These are phyloP conservation scores for Mormyrus lacerda DNA, from an alignment of 2,113 vertebrate genomes.

Conservation along the genomic window DNA sequence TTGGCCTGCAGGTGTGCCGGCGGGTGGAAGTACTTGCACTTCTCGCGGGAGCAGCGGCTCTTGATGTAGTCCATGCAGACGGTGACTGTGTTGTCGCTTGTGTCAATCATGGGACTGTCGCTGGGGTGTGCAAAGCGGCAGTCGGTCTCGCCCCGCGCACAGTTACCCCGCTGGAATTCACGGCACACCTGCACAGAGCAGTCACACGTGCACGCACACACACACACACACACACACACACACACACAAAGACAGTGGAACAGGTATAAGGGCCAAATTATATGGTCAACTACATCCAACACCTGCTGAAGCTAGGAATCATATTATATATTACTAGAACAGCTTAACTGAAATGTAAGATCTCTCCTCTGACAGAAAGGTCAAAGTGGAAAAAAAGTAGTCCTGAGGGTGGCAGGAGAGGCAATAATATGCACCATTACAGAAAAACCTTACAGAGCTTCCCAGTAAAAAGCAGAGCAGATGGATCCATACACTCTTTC, in stretches of 20 bases:
- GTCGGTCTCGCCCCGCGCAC: conserved; percentile 76
- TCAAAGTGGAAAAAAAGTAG: not conserved
- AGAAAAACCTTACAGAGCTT: not conserved
- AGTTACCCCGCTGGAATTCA: conserved; percentile 80
- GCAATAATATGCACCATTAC: not conserved
- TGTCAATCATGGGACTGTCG: conserved; percentile 81
- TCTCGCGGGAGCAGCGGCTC: conserved; percentile 57
- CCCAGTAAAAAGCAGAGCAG: not conserved
- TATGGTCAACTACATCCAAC: not conserved
- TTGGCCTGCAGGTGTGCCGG: conserved; percentile 23
- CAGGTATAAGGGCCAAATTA: not conserved
- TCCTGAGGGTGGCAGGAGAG: not conserved
- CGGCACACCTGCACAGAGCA: conserved; percentile 63
- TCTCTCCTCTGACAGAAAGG: not conserved
- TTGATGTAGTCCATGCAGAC: conserved; percentile 90
- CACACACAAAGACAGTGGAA: conserved; percentile 10
- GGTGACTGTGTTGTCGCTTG: conserved; percentile 79
- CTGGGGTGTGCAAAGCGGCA: conserved; percentile 78
- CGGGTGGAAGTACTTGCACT: conserved; percentile 25
- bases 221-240: conserved; percentile 15
- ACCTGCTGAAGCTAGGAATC: not conserved
- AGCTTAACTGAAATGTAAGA: not conserved
- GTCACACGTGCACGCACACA: not conserved
- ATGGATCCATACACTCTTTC: not conserved
- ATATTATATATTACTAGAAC: not conserved